A percentile compares a stretch with the other conserved stretches of the same genome.
phyloP scores from a whole-genome alignment of 1,140 invertebrate genomes.

The Ruditapes philippinarum region DNA sequence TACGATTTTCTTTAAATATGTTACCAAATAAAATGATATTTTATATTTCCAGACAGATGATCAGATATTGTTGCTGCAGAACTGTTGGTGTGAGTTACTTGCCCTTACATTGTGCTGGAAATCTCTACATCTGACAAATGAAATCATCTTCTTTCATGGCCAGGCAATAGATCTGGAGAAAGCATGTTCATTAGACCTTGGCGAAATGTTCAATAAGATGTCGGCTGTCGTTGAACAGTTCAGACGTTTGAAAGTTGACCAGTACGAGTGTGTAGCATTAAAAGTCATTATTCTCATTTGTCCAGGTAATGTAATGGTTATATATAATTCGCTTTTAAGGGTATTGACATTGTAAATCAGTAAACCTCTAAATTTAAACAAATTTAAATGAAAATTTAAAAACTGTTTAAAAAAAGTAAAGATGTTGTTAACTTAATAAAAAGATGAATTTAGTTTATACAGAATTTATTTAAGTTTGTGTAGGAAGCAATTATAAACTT shows the following conservation, averaged over 20 bases:
- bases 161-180: slow-evolving; percentile 93
- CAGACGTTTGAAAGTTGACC: slow-evolving; percentile 95
- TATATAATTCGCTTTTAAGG: too few relatives aligned
- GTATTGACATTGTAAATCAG: too few relatives aligned
- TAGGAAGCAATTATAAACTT: too few relatives aligned
- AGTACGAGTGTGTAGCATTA: slow-evolving; percentile 98
- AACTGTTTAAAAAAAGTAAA: too few relatives aligned
- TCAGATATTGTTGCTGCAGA: slow-evolving; percentile 98
- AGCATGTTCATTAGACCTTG: slow-evolving; percentile 90
- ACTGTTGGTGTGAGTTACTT: slow-evolving; percentile 98
- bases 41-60: slow-evolving; percentile 93
- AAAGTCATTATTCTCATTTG: slow-evolving; percentile 97
- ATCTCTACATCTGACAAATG: slow-evolving; percentile 79
- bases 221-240: slow-evolving; percentile 97
- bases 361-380: too few relatives aligned
- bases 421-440: too few relatives aligned
- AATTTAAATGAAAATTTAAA: too few relatives aligned
- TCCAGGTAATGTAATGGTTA: too few relatives aligned
- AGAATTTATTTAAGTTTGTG: too few relatives aligned
- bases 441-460: too few relatives aligned
- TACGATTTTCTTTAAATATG: too few relatives aligned
- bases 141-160: slow-evolving; percentile 89
- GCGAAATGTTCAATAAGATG: slow-evolving; percentile 93
- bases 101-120: slow-evolving; percentile 89
- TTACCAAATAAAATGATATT: neutral